Base-by-base conservation (phyloP, 2,113 vertebrate genomes). In the Daboia siamensis region DNA sequence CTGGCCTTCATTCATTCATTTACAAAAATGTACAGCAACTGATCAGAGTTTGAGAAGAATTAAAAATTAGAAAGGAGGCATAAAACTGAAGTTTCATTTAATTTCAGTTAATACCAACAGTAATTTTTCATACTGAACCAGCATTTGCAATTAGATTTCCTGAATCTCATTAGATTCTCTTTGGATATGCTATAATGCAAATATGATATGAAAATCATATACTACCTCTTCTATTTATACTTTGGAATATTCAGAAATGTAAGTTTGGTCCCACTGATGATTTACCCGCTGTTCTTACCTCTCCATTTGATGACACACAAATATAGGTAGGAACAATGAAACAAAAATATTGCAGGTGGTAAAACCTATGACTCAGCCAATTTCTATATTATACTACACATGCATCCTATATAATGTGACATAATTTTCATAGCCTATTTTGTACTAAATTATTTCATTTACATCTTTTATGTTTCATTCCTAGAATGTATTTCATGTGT, bases 251-350 rank as follows among this genome's bases (percentile, higher is more conserved):
- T 74, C n/a, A 74, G 13, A 33, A 26, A 74, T 74, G 10, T 23
- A 94, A 86, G 90, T 33, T 90, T 92, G 89, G 86, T 94, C 54
- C 48, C 59, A 4, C 0, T 0, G 64, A 26, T 0, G 3, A 24
- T 26, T 94, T 90, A 24, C 88, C 95, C 93, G n/a, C 90, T 61
- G 91, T 86, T 92, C 90, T 92, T 95, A 64, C 89, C 89, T 93
- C 87, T 64, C 91, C 94, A 95, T 94, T 88, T 93, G 94, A 93
- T 94, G 86, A 95, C 91, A 95, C 80, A 91, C 96, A 94, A 94
- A 96, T 95, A 96, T 93, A 91, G 93, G 94, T 96, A 94, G 44
- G n/a, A 93, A 96, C 96, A 97, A 96, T 97, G 96, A 97, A 95
- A 94, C 96, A 95, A 94, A 91, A 90, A 95, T 92, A 96, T 64